Evolutionary conservation across 1,140 invertebrate species (phyloP).

Genomic region (Eurosta solidaginis): DNA sequence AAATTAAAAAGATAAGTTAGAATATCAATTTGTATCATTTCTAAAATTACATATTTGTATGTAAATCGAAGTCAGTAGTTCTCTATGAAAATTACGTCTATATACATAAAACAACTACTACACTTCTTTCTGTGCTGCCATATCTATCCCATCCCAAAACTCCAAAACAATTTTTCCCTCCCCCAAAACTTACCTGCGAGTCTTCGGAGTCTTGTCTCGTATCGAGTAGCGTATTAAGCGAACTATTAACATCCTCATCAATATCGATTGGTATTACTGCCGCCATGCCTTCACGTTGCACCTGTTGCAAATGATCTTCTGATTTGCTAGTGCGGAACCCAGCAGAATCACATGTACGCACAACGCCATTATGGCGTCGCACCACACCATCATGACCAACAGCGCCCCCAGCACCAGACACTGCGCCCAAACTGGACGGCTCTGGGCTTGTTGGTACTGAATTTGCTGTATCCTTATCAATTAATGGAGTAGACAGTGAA

Average conservation of each 20-base stretch:
- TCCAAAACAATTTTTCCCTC: neutral
- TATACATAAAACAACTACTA: too few relatives aligned
- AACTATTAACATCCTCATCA: conserved; percentile 91
- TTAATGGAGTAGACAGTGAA: conserved; percentile 52
- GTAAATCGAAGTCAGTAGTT: too few relatives aligned
- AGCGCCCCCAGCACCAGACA: conserved; percentile 52
- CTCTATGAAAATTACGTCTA: too few relatives aligned
- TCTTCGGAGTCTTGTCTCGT: conserved; percentile 73
- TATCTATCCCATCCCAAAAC: too few relatives aligned
- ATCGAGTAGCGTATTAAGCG: conserved; percentile 85
- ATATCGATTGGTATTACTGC: conserved; percentile 85
- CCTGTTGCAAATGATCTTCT: conserved; percentile 81
- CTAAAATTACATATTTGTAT: too few relatives aligned
- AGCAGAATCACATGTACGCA: conserved; percentile 57
- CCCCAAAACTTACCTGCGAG: conserved; percentile 52
- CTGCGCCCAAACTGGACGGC: conserved; percentile 63
- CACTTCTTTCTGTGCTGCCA: too few relatives aligned
- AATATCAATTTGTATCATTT: too few relatives aligned
- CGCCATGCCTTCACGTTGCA: conserved; percentile 56
- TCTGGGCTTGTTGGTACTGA: conserved; percentile 82
- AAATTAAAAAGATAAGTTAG: too few relatives aligned
- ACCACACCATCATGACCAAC: conserved; percentile 56
- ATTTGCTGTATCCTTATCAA: conserved; percentile 62
- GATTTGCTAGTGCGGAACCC: conserved; percentile 78
- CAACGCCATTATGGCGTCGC: conserved; percentile 49